A percentile compares a stretch with the other conserved stretches of the same genome.
phyloP scores from a whole-genome alignment of 2,113 vertebrate genomes.

The Ptilonorhynchus violaceus region DNA sequence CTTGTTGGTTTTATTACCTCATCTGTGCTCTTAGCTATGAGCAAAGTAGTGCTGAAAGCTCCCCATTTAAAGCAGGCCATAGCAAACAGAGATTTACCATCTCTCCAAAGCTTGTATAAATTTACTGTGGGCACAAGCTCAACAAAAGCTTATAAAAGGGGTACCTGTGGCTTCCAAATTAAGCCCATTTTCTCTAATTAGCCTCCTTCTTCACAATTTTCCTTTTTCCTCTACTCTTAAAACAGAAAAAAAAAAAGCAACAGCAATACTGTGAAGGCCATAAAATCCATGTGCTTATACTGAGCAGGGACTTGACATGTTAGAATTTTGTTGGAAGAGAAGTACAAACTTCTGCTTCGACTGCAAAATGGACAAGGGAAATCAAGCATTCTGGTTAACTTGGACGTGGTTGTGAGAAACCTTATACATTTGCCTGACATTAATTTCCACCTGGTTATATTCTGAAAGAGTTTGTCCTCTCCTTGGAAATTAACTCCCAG shows the following conservation, averaged over 20 bases:
- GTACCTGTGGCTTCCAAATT: slow-evolving; percentile 69
- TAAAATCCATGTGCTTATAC: slow-evolving; percentile 54
- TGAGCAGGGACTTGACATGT: slow-evolving; percentile 1
- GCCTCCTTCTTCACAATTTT: slow-evolving; percentile 49
- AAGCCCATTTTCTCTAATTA: slow-evolving; percentile 71
- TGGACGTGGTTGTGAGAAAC: neutral
- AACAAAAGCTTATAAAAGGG: slow-evolving; percentile 68
- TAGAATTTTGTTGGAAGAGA: slow-evolving; percentile 30
- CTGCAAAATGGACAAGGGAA: neutral
- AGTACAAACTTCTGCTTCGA: neutral
- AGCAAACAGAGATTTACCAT: slow-evolving; percentile 28
- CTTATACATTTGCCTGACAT: neutral
- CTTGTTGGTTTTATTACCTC: slow-evolving; percentile 63
- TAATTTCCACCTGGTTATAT: neutral
- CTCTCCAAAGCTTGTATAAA: slow-evolving; percentile 52
- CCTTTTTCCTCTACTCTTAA: slow-evolving; percentile 10
- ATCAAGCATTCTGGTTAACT: neutral
- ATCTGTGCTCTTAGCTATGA: slow-evolving; percentile 22
- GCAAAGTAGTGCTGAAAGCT: slow-evolving; percentile 39
- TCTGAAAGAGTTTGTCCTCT: neutral
- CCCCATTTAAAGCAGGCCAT: slow-evolving; percentile 41
- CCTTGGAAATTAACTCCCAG: slow-evolving; percentile 7
- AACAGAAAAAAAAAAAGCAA: neutral
- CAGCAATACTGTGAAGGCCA: neutral
- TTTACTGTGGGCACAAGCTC: slow-evolving; percentile 50